These are phyloP conservation scores for Sericinus montela DNA, from an alignment of 2,888 invertebrate genomes.

Conservation along the genomic window DNA sequence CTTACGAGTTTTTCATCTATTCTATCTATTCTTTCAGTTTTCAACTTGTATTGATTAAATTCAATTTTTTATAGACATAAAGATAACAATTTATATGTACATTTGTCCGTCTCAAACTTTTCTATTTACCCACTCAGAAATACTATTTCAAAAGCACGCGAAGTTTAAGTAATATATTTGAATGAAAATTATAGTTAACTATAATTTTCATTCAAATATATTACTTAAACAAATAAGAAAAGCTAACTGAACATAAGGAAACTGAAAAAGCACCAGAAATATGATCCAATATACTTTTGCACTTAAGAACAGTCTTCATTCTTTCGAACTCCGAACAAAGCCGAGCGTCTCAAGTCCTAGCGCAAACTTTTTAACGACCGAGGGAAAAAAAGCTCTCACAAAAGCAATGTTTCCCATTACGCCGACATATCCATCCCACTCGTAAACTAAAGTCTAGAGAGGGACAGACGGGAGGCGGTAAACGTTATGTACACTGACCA, in stretches of 20 bases:
- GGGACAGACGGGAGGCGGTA: conserved; percentile 25
- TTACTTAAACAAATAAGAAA: conserved; percentile 4
- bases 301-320: conserved; percentile 11
- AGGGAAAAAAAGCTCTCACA: conserved; percentile 27
- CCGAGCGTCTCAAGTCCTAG: conserved; percentile 29
- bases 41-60: too few species aligned
- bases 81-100: too few species aligned
- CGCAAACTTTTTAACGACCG: conserved; percentile 40
- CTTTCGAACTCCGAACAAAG: conserved; percentile 21
- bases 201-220: background rate
- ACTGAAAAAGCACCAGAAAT: conserved; percentile 12
- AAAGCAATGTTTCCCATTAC: conserved; percentile 20
- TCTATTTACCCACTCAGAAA: background rate
- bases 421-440: conserved; percentile 20
- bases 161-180: conserved; percentile 1
- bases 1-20: too few species aligned
- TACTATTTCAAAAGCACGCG: conserved; percentile 9
- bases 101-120: too few species aligned
- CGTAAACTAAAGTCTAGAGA: conserved; percentile 20
- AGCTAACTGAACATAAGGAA: background rate
- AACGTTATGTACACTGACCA: conserved; percentile 37
- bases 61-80: too few species aligned
- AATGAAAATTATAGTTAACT: background rate
- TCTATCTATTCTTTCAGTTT: too few species aligned
- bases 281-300: conserved; percentile 18